Conservation (phyloP, 2,888 invertebrate genomes). For the Gandaritis pyraliata region DNA sequence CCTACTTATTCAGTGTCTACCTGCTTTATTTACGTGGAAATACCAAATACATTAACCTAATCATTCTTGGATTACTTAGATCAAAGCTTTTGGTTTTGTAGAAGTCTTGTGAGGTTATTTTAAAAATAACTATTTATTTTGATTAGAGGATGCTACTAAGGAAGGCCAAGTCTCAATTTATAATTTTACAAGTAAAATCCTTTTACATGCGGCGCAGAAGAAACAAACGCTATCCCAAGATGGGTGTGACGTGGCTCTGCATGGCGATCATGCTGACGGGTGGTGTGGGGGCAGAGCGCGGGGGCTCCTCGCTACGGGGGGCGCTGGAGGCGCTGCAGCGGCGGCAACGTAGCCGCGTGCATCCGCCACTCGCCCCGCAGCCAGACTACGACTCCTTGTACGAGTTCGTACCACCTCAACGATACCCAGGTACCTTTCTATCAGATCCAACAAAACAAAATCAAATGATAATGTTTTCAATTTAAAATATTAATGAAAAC, state of each 20-base stretch:
- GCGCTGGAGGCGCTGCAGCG: conserved; percentile 82
- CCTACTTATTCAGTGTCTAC: no score
- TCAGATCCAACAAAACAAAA: background rate
- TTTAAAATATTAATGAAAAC: no score
- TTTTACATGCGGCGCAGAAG: conserved; percentile 3
- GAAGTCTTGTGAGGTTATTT: no score
- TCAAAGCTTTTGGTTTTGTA: no score
- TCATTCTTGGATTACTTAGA: no score
- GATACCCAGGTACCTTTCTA: conserved; percentile 68
- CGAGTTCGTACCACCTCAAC: conserved; percentile 72
- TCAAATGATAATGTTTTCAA: no score
- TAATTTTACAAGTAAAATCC: background rate
- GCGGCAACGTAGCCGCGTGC: conserved; percentile 73
- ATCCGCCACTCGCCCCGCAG: conserved; percentile 55
- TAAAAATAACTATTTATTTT: no score
- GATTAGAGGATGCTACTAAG: no score
- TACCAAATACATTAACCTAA: no score
- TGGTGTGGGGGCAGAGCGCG: conserved; percentile 59
- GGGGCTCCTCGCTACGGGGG: conserved; percentile 77
- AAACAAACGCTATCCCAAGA: conserved; percentile 42
- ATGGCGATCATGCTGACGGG: conserved; percentile 53
- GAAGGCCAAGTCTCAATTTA: background rate
- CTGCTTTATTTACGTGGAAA: no score
- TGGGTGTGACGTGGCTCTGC: conserved; percentile 66
- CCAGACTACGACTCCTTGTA: conserved; percentile 73